phyloP scores from a whole-genome alignment of 2,113 vertebrate species.

The Apodemus speciosus region DNA sequence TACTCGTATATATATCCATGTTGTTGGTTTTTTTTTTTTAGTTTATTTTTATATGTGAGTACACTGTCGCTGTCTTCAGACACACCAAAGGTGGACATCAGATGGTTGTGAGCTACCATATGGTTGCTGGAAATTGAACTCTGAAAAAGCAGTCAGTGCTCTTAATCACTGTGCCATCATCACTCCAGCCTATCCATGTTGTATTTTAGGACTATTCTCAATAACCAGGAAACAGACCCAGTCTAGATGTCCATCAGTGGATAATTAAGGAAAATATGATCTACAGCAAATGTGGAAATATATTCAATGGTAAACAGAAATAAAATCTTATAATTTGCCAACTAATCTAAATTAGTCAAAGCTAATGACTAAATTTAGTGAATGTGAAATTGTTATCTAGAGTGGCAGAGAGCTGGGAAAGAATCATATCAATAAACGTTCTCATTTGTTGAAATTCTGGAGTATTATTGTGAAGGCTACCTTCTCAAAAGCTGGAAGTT shows the following conservation, averaged over 20 bases:
- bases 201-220: not conserved
- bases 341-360: not conserved
- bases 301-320: not conserved
- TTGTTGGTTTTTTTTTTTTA: too few species aligned
- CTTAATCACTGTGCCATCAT: too few species aligned
- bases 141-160: too few species aligned
- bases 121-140: too few species aligned
- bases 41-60: too few species aligned
- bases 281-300: not conserved
- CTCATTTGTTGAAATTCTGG: not conserved
- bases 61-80: too few species aligned
- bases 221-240: not conserved
- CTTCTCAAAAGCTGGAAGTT: not conserved
- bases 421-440: not conserved
- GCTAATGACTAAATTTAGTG: not conserved
- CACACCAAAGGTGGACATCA: too few species aligned
- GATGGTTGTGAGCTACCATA: too few species aligned
- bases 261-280: not conserved
- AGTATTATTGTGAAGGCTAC: not conserved
- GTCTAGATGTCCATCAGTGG: not conserved
- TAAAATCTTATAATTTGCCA: not conserved
- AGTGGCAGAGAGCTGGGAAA: not conserved
- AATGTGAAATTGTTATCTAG: not conserved
- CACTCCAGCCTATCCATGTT: too few species aligned
- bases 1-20: too few species aligned